A percentile compares a stretch with the other conserved stretches of the same genome.
Evolutionary conservation across 1,140 invertebrate species (phyloP).

Genomic region (Nylanderia fulva): DNA sequence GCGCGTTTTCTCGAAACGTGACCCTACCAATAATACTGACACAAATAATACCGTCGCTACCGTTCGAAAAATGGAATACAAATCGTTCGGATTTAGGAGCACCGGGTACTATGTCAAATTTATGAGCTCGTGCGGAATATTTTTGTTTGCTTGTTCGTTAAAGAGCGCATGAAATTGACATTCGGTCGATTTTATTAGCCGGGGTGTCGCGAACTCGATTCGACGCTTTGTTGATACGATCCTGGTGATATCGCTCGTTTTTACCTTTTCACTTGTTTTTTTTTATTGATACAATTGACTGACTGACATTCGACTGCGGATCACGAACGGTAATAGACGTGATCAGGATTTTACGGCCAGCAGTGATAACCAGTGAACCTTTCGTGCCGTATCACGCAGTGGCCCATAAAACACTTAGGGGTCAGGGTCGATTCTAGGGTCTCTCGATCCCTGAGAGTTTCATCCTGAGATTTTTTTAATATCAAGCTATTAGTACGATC

Average conservation of each 20-base stretch:
- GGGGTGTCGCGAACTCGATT: constrained; percentile 29
- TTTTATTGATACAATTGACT: constrained; percentile 61
- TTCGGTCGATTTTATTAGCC: constrained; percentile 48
- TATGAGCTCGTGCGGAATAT: constrained; percentile 31
- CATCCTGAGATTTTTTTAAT: not conserved
- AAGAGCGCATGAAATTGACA: constrained; percentile 43
- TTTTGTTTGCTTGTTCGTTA: constrained; percentile 55
- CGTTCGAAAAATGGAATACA: constrained; percentile 47
- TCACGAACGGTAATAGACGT: constrained; percentile 70
- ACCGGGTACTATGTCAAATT: constrained; percentile 19
- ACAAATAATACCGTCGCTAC: constrained; percentile 53
- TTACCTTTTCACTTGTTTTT: constrained; percentile 15
- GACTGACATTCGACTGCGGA: constrained; percentile 59
- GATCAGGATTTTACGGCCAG: constrained; percentile 62
- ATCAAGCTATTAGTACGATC: not conserved
- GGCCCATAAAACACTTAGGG: constrained; percentile 28
- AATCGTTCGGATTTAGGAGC: constrained; percentile 38
- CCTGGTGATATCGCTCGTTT: constrained; percentile 29
- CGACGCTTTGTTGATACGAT: constrained; percentile 56
- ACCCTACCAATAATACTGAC: constrained; percentile 44
- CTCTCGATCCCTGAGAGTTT: not conserved
- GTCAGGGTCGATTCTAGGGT: constrained; percentile 43
- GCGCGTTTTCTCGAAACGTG: not conserved
- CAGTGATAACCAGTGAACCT: constrained; percentile 54
- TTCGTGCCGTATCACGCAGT: not conserved